Base-by-base conservation (phyloP, 2,888 invertebrate genomes). In the Drosophila tripunctata region DNA sequence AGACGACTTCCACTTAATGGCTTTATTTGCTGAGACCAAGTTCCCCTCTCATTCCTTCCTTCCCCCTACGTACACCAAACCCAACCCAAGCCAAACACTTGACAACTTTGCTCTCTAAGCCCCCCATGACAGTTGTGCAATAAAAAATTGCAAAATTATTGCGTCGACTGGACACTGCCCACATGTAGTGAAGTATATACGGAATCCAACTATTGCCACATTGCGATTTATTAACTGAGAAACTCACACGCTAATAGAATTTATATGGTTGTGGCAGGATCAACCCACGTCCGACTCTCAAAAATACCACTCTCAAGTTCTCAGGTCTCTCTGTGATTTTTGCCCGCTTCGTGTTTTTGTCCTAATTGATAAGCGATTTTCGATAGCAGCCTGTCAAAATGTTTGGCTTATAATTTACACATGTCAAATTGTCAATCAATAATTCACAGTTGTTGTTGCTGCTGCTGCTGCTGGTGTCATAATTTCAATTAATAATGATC, bases 321-420 rank as follows among this genome's bases (percentile, higher is more conserved):
- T 24, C 35, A 33, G 31, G 33, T 22, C 43, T 31, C 31, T 22
- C 33, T 12, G 19, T 27, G 38, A 51, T 40, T 51, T 30, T n/a
- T n/a, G n/a, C 14, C 6, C 24, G 21, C 43, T 10, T 8, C 14
- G 14, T 15, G 27, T 15, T 5, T 17, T 21, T 22, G 14, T 8
- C 65, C 78, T 55, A 75, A 78, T 72, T 85, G 80, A 80, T 80
- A 85, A 78, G 63, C 62, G 55, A 67, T 64, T 61, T 72, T 62
- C 65, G 85, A 80, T 85, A 85, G 78, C 75, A 68, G 67, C 62
- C 57, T 81, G 75, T 84, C 81, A 52, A 83, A 86, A 81, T 81
- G 80, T 86, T 81, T 86, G 83, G 68, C 84, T 79, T 76, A 74
- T 74, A 76, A 86, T 85, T 81, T 69, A 70, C 86, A 79, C 86